These are phyloP conservation scores for Pedetes capensis DNA, from an alignment of 2,113 vertebrate genomes.

Conservation along the genomic window DNA sequence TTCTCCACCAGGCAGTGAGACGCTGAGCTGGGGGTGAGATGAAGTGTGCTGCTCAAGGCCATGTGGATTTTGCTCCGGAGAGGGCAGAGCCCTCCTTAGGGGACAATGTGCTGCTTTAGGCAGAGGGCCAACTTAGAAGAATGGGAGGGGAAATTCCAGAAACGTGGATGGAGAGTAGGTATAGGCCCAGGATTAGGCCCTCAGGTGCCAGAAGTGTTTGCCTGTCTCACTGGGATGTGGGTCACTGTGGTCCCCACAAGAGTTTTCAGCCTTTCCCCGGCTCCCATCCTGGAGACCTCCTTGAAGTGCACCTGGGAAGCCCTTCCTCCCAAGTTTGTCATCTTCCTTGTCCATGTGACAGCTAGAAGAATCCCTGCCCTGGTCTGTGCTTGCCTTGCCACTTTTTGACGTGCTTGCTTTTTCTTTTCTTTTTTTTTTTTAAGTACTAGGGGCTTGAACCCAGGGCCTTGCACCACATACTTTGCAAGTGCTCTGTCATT, in stretches of 20 bases:
- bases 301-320: not conserved
- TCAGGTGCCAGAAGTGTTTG: not conserved
- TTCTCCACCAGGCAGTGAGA: not conserved
- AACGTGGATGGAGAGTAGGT: not conserved
- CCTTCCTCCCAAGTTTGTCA: not conserved
- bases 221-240: accelerated
- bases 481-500: no score
- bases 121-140: not conserved
- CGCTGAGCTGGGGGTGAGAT: not conserved
- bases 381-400: accelerated
- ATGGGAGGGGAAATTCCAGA: not conserved
- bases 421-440: no score
- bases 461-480: no score
- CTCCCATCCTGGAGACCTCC: not conserved
- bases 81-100: accelerated
- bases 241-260: not conserved
- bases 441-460: no score
- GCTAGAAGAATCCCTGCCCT: no score
- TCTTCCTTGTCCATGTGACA: not conserved
- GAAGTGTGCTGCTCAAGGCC: not conserved
- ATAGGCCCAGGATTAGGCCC: not conserved
- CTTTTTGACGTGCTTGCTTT: no score
- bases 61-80: no score
- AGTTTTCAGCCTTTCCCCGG: not conserved
- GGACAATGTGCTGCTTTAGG: not conserved